phyloP scores from a whole-genome alignment of 2,797 vertebrate species.

The Salarias fasciatus region DNA sequence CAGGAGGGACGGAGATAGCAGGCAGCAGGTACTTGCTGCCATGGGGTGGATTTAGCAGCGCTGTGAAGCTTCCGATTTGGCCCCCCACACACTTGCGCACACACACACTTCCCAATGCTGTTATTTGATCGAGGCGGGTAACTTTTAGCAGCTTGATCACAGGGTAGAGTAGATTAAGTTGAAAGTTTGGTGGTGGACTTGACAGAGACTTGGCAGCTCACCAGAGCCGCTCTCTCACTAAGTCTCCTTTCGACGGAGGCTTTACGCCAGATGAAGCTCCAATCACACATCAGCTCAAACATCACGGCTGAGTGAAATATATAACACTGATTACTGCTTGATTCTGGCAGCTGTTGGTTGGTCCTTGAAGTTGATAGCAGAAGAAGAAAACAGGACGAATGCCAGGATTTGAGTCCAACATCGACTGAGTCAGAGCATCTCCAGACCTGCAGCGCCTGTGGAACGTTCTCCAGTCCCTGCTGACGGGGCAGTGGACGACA shows the following conservation, averaged over 20 bases:
- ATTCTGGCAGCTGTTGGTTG: too few relatives aligned
- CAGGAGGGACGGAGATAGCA: conserved; percentile 67
- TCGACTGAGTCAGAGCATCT: too few relatives aligned
- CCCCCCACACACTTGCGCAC: conserved; percentile 20
- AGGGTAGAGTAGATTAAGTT: conserved; percentile 51
- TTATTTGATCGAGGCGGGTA: conserved; percentile 57
- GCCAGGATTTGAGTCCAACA: too few relatives aligned
- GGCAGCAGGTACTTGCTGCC: conserved; percentile 69
- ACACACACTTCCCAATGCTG: conserved; percentile 8
- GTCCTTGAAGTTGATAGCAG: too few relatives aligned
- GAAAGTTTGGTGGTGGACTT: conserved; percentile 49
- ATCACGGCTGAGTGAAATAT: too few relatives aligned
- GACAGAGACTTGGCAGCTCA: conserved; percentile 51
- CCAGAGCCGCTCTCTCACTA: conserved; percentile 33
- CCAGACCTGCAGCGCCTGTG: too few relatives aligned
- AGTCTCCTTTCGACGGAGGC: background rate
- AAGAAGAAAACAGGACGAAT: too few relatives aligned
- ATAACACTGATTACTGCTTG: too few relatives aligned
- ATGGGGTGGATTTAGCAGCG: conserved; percentile 66
- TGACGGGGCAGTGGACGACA: too few relatives aligned
- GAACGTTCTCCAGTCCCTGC: too few relatives aligned
- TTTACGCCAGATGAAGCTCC: background rate
- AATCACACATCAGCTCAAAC: too few relatives aligned
- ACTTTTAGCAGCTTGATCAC: conserved; percentile 50
- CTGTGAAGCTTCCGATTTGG: conserved; percentile 64